These are phyloP conservation scores for Drosophila longiperda DNA, from an alignment of 2,888 invertebrate genomes.

Conservation along the genomic window DNA sequence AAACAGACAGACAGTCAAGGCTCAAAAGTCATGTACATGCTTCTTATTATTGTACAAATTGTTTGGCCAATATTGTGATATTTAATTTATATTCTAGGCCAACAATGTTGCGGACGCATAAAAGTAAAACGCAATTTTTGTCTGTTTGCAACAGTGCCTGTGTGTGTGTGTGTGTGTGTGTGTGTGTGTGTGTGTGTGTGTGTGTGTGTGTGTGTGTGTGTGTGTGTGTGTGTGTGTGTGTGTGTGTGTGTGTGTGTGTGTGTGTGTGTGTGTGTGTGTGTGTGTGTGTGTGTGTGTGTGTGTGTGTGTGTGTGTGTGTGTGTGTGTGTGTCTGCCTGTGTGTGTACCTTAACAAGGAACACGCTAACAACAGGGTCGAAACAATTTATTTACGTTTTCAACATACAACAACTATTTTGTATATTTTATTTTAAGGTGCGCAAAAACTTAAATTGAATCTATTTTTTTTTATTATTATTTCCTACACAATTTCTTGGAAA, in stretches of 20 bases:
- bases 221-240: too few relatives aligned
- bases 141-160: constrained; percentile 11
- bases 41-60: constrained; percentile 54
- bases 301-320: too few relatives aligned
- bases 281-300: too few relatives aligned
- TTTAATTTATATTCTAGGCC: constrained; percentile 79
- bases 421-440: constrained; percentile 53
- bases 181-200: not conserved
- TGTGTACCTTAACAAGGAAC: constrained; percentile 46
- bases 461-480: constrained; percentile 8
- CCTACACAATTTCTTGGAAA: constrained; percentile 1
- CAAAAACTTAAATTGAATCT: constrained; percentile 53
- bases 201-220: constrained; percentile 4
- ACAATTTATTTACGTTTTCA: constrained; percentile 67
- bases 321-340: too few relatives aligned
- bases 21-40: constrained; percentile 61
- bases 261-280: too few relatives aligned
- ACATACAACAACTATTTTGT: constrained; percentile 37
- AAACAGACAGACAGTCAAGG: constrained; percentile 4
- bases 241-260: too few relatives aligned
- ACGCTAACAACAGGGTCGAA: constrained; percentile 15
- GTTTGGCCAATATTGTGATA: constrained; percentile 59
- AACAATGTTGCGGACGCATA: constrained; percentile 44
- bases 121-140: constrained; percentile 46
- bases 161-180: too few relatives aligned